Percentiles rank a stretch among this genome's conserved stretches.
These are phyloP conservation scores for Daubentonia madagascariensis DNA, from an alignment of 2,113 vertebrate species.

Conservation along the genomic window DNA sequence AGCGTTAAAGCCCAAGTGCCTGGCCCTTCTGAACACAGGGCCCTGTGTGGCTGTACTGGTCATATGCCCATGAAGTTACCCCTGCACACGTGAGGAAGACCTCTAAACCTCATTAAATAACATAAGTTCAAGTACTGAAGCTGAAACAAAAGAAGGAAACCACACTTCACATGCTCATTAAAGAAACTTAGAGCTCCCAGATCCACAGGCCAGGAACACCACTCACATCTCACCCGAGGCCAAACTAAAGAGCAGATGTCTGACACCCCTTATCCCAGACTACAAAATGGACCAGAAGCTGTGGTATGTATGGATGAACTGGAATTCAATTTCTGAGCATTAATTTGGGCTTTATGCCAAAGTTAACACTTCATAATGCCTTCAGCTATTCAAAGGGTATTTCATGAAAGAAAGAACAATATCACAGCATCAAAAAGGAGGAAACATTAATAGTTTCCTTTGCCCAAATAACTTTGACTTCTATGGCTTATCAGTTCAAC, in stretches of 20 bases:
- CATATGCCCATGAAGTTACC: background rate
- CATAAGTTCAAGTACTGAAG: background rate
- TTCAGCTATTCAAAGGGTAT: background rate
- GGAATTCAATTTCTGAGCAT: background rate
- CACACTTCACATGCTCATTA: background rate
- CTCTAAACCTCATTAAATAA: background rate
- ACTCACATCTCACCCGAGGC: background rate
- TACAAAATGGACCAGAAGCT: background rate
- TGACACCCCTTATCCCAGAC: background rate
- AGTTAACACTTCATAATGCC: background rate
- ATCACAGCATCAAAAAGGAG: background rate
- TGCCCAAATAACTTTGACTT: background rate
- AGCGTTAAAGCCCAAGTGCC: background rate
- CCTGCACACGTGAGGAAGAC: background rate
- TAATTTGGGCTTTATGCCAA: conserved; percentile 47
- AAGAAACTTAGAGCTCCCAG: background rate
- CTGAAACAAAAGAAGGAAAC: background rate
- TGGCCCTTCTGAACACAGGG: background rate
- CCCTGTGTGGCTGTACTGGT: too few species aligned
- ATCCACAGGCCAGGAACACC: background rate
- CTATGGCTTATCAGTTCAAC: background rate
- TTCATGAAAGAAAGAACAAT: background rate
- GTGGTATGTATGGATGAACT: background rate
- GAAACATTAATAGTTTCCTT: background rate
- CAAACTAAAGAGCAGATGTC: background rate